Conservation (phyloP, 2,797 vertebrate species). For the Stomatorhinus walkeri region DNA sequence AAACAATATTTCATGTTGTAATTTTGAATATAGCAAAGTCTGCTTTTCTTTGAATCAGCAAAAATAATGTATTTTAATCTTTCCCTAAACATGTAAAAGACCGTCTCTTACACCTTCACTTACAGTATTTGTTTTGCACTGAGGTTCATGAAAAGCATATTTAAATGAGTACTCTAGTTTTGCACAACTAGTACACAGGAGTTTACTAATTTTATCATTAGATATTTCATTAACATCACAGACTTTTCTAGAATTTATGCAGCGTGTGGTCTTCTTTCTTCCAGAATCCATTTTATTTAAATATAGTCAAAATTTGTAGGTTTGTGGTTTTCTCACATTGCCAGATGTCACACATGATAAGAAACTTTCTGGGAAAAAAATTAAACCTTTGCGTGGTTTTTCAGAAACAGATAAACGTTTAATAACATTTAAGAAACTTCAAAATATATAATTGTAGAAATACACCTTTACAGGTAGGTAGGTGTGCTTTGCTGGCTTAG, state of each 20-base stretch:
- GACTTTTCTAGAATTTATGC: not conserved
- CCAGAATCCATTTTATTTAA: not conserved
- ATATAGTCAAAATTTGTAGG: not conserved
- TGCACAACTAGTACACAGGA: not conserved
- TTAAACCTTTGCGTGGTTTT: not conserved
- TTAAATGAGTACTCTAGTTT: constrained; percentile 12
- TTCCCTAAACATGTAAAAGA: not conserved
- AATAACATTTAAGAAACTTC: not conserved
- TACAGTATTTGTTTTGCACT: not conserved
- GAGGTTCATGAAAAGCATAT: not conserved
- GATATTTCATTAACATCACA: not conserved
- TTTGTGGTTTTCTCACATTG: not conserved
- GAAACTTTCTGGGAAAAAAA: not conserved
- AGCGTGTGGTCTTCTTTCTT: not conserved
- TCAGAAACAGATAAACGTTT: not conserved
- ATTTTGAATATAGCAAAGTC: not conserved
- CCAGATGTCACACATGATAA: not conserved
- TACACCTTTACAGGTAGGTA: not conserved
- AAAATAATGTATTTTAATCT: not conserved
- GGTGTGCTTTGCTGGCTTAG: not conserved
- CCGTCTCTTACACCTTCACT: no score
- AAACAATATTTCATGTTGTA: not conserved
- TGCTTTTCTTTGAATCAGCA: not conserved
- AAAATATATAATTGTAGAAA: not conserved
- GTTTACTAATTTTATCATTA: not conserved